Evolutionary conservation across 2,797 vertebrate species (phyloP).

Genomic region (Alectoris magna): DNA sequence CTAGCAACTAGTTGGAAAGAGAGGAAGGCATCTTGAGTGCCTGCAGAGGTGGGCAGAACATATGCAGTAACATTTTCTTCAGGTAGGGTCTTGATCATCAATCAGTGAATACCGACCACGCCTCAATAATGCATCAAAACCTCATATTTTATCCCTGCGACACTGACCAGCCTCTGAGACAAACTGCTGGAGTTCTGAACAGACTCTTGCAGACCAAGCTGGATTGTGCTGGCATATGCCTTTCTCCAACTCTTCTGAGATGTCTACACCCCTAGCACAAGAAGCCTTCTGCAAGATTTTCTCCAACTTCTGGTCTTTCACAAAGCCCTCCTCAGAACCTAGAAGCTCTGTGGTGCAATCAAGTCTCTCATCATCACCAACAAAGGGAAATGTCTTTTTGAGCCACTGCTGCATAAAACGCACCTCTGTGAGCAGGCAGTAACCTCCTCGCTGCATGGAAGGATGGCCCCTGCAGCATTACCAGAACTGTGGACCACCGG

Average conservation of each 20-base stretch:
- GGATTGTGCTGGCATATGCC: neutral
- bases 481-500: neutral
- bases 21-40: neutral
- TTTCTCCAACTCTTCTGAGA: neutral
- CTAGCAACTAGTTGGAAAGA: neutral
- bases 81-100: neutral
- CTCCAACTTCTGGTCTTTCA: neutral
- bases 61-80: neutral
- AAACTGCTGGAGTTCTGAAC: neutral
- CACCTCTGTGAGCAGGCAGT: neutral
- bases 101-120: neutral
- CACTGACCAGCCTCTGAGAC: neutral
- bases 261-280: neutral
- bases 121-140: neutral
- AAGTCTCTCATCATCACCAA: neutral
- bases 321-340: neutral
- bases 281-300: neutral
- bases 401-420: neutral
- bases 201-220: neutral
- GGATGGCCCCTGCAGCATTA: neutral
- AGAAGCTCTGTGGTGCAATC: neutral
- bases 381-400: neutral
- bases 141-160: neutral
- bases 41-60: neutral
- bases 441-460: neutral